Evolutionary conservation across 2,888 invertebrate genomes (phyloP), one percentile per base, ranked within the genome.

Genomic region (Drosophila colorata): DNA sequence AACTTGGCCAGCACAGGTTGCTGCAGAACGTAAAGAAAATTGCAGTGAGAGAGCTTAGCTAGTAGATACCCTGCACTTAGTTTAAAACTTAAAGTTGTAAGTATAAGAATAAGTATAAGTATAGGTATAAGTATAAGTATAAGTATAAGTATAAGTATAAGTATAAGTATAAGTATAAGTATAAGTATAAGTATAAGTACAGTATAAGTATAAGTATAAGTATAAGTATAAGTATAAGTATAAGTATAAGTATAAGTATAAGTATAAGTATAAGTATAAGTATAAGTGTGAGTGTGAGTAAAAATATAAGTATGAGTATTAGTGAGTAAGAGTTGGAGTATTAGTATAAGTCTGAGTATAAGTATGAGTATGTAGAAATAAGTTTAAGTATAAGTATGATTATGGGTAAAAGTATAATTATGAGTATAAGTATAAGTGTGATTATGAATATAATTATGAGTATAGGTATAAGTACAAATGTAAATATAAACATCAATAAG

Each of bases 1-100:
- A 51, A 55, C 73, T 51, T 67, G 73, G 77, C 67, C 73, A 77
- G 77, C 67, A 57, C 58, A 77, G 73, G 74, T 77, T 74, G 57
- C 48, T 55, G 60, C 18, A 52, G 37, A 37, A 23, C 44, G 35
- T 20, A 35, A 37, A 16, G 3, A n/a, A 47, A 25, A n/a, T 9
- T 14, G 20, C 16, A 72, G 16, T 28, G 35, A 37, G 20, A 59
- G 28, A 37, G 43, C 60, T 38, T 9, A n/a, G 13, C 61, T 28
- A 25, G 37, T 11, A 52, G 11, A 4, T 40, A 52, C 52, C 14
- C 52, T 31, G 11, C 13, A 14, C 35, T 28, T 28, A 37, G n/a
- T 28, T 9, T 28, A 4, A 8, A 28, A 28, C 28, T 8, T 37
- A 25, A 28, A 28, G 9, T 8, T 37, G 16, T 13, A 35, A 35